Conservation (phyloP, 2,888 invertebrate species). For the Nymphalis c-album region DNA sequence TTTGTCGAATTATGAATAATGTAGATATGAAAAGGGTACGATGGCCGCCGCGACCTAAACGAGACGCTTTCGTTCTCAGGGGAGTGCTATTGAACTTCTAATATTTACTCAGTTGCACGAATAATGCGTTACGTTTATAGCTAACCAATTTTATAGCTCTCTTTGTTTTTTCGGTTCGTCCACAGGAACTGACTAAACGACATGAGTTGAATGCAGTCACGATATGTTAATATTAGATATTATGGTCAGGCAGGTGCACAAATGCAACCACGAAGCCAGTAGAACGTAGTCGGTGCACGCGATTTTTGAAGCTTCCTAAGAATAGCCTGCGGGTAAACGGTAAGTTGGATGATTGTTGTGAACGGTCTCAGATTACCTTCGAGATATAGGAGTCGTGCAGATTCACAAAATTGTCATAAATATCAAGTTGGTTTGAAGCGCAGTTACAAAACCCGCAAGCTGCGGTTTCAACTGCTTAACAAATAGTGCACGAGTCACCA, state of each 20-base stretch:
- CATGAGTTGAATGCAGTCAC: conserved; percentile 11
- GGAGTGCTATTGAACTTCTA: conserved; percentile 45
- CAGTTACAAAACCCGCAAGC: conserved; percentile 65
- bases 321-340: conserved; percentile 52
- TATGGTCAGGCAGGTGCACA: conserved; percentile 47
- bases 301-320: conserved; percentile 68
- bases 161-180: conserved; percentile 3
- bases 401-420: conserved; percentile 68
- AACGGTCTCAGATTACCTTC: conserved; percentile 54
- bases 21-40: conserved; percentile 28
- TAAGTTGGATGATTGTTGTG: conserved; percentile 50
- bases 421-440: conserved; percentile 69
- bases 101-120: conserved; percentile 43
- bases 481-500: conserved; percentile 53
- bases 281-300: conserved; percentile 50
- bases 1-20: conserved; percentile 37
- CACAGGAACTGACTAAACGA: background rate
- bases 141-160: conserved; percentile 7
- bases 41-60: conserved; percentile 18
- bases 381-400: conserved; percentile 53
- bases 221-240: conserved; percentile 34
- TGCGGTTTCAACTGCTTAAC: conserved; percentile 65
- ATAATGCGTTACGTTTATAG: conserved; percentile 31
- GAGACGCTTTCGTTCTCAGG: conserved; percentile 42
- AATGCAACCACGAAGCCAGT: conserved; percentile 20